Percentiles rank a stretch among this genome's conserved stretches.
phyloP scores from a whole-genome alignment of 2,888 invertebrate species.

The Hyalella azteca region DNA sequence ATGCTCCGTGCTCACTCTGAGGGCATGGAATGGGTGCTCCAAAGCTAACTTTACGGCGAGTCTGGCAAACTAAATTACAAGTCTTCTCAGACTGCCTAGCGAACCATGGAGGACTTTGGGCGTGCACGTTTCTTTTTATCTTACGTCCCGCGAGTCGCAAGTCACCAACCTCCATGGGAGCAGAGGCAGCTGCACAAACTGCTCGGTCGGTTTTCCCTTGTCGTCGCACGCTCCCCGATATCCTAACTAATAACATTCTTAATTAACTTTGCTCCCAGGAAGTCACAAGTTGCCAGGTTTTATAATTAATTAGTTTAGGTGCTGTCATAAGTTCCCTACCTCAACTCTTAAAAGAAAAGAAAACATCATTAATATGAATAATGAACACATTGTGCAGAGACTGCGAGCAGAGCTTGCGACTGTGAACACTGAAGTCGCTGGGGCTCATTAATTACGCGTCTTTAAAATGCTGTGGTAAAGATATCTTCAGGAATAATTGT shows the following conservation, averaged over 20 bases:
- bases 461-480: too few species aligned
- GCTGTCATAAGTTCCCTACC: not conserved
- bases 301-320: slow-evolving; percentile 3
- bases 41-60: slow-evolving; percentile 18
- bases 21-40: slow-evolving; percentile 18
- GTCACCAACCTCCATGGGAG: slow-evolving; percentile 3
- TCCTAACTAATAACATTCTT: slow-evolving; percentile 24
- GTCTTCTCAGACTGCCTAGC: slow-evolving; percentile 28
- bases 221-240: not conserved
- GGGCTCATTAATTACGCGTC: too few species aligned
- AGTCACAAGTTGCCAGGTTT: slow-evolving; percentile 15
- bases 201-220: too few species aligned
- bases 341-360: not conserved
- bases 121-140: not conserved
- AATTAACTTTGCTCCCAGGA: not conserved
- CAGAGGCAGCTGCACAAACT: slow-evolving; percentile 20
- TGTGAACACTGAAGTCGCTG: too few species aligned
- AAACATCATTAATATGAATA: not conserved
- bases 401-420: too few species aligned
- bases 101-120: slow-evolving; percentile 27
- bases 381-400: too few species aligned
- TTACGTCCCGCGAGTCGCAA: not conserved
- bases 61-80: slow-evolving; percentile 27
- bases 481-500: too few species aligned
- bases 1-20: slow-evolving; percentile 4